These are phyloP conservation scores for Typhlichthys subterraneus DNA, from an alignment of 2,797 vertebrate species.

Conservation along the genomic window DNA sequence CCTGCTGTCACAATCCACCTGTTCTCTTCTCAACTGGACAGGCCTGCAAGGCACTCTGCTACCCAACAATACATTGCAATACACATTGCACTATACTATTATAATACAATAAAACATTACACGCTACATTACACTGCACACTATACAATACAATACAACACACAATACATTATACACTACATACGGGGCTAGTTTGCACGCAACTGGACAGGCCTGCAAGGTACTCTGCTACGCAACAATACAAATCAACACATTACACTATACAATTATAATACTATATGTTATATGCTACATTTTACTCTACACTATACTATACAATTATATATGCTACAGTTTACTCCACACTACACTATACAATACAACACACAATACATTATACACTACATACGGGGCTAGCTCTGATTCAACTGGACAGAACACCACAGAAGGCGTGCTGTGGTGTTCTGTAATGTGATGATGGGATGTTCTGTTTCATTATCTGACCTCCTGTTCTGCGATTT, in stretches of 20 bases:
- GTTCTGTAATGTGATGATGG: too few species aligned
- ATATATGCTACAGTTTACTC: background rate
- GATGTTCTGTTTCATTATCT: too few species aligned
- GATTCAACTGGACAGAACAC: slow-evolving; percentile 12
- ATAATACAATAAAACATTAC: too few species aligned
- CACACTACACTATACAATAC: background rate
- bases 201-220: slow-evolving; percentile 47
- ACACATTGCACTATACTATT: slow-evolving; percentile 38
- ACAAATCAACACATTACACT: slow-evolving; percentile 31
- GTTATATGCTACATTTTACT: background rate
- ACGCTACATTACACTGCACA: background rate
- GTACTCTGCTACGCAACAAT: background rate
- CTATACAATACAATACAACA: too few species aligned
- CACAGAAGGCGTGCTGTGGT: background rate
- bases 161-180: too few species aligned
- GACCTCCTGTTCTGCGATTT: background rate
- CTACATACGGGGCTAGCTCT: background rate
- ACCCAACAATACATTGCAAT: background rate
- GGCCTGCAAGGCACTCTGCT: slow-evolving; percentile 15
- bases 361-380: too few species aligned
- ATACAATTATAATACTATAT: slow-evolving; percentile 25
- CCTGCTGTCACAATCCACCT: slow-evolving; percentile 80
- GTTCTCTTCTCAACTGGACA: slow-evolving; percentile 68
- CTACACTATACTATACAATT: slow-evolving; percentile 27
- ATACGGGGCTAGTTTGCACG: too few species aligned